phyloP scores from a whole-genome alignment of 2,797 vertebrate genomes.

The Sparidentex hasta region DNA sequence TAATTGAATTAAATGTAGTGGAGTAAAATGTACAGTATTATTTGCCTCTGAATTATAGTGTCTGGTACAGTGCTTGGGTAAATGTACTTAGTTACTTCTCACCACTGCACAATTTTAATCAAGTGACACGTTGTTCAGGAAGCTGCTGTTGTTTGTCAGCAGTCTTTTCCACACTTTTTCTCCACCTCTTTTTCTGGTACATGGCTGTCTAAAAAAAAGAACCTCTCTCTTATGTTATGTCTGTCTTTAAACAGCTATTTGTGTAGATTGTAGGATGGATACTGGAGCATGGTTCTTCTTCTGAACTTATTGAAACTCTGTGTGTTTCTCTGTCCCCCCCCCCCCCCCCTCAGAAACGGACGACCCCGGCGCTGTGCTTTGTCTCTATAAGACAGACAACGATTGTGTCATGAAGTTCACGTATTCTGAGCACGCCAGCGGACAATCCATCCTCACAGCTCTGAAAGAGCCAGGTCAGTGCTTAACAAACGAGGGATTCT shows the following conservation, averaged over 20 bases:
- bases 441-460: constrained; percentile 92
- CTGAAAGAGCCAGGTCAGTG: constrained; percentile 94
- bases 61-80: too few relatives aligned
- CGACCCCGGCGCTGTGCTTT: constrained; percentile 88
- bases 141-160: not conserved
- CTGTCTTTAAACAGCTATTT: too few relatives aligned
- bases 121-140: not conserved
- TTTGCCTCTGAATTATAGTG: too few relatives aligned
- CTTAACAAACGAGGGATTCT: not conserved
- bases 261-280: not conserved
- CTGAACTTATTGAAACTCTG: not conserved
- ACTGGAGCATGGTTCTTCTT: not conserved
- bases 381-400: constrained; percentile 93
- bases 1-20: too few relatives aligned
- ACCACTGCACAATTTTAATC: not conserved
- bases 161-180: not conserved
- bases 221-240: too few relatives aligned
- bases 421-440: constrained; percentile 92
- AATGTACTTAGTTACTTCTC: too few relatives aligned
- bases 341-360: constrained; percentile 85
- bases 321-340: not conserved
- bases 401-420: constrained; percentile 98
- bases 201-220: not conserved
- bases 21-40: too few relatives aligned
- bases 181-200: not conserved